Evolutionary conservation across 2,113 vertebrate genomes (phyloP).

Genomic region (Cygnus buccinator): DNA sequence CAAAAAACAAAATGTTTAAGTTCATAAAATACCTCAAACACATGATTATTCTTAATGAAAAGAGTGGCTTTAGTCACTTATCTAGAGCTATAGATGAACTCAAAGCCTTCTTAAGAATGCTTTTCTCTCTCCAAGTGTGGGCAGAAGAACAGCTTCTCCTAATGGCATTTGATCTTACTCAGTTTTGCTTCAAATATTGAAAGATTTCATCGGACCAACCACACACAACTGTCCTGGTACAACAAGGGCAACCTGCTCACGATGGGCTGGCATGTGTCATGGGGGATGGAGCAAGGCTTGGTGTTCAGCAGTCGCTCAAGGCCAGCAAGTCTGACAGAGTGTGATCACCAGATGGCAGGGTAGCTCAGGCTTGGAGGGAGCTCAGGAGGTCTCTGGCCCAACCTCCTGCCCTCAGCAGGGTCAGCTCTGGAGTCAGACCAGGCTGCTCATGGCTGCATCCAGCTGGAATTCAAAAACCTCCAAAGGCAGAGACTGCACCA

Average conservation of each 20-base stretch:
- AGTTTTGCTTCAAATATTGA: background rate
- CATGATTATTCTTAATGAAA: background rate
- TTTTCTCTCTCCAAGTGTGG: background rate
- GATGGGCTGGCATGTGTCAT: background rate
- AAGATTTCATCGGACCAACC: background rate
- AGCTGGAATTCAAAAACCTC: background rate
- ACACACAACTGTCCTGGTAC: rapidly evolving
- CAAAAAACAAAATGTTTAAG: background rate
- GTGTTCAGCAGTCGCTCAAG: background rate
- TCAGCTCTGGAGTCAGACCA: background rate
- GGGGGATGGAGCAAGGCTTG: background rate
- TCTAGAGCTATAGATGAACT: background rate
- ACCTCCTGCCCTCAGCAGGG: background rate
- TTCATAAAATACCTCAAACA: background rate
- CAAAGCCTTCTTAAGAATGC: background rate
- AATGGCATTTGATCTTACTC: background rate
- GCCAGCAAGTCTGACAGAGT: background rate
- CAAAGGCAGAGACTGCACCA: background rate
- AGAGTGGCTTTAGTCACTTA: background rate
- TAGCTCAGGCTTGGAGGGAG: background rate
- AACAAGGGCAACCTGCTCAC: background rate
- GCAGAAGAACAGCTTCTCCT: background rate
- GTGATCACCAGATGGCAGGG: background rate
- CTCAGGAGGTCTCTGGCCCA: background rate
- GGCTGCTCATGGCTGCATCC: background rate